Percentiles rank a stretch among this genome's conserved stretches.
phyloP scores from a whole-genome alignment of 2,888 invertebrate species.

The Apamea sordens region DNA sequence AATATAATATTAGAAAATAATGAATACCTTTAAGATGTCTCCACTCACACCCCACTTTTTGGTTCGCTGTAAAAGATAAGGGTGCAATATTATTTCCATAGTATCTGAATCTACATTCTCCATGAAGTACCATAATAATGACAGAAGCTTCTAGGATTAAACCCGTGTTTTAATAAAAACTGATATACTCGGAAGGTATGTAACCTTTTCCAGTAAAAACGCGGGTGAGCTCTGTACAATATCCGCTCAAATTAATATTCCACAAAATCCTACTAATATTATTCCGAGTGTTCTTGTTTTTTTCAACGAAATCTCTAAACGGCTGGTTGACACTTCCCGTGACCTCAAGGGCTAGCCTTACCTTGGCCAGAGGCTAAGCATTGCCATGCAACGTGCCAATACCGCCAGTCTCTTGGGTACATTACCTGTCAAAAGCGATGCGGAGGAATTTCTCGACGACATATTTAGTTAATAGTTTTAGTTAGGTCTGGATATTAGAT shows the following conservation, averaged over 20 bases:
- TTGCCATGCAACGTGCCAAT: too few species aligned
- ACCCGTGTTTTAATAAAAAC: not conserved
- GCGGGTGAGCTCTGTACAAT: not conserved
- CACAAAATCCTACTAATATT: not conserved
- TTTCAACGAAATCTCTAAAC: too few species aligned
- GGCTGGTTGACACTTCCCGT: too few species aligned
- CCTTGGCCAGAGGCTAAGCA: too few species aligned
- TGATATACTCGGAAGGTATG: not conserved
- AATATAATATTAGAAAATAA: not conserved
- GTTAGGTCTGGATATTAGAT: not conserved
- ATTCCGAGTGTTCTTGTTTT: too few species aligned
- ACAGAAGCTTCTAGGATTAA: not conserved
- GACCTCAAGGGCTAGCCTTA: too few species aligned
- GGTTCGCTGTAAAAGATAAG: slow-evolving; percentile 79
- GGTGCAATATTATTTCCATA: slow-evolving; percentile 21
- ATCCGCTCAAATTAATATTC: not conserved
- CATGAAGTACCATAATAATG: not conserved
- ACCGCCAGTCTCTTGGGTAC: too few species aligned
- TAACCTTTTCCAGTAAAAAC: not conserved
- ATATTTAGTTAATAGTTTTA: not conserved
- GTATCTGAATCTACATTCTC: not conserved
- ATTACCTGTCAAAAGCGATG: too few species aligned
- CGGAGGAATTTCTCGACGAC: not conserved
- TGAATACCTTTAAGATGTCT: slow-evolving; percentile 79
- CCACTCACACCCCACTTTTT: slow-evolving; percentile 81